These are phyloP conservation scores for Achatina immaculata DNA, from an alignment of 1,140 invertebrate genomes.

Conservation along the genomic window DNA sequence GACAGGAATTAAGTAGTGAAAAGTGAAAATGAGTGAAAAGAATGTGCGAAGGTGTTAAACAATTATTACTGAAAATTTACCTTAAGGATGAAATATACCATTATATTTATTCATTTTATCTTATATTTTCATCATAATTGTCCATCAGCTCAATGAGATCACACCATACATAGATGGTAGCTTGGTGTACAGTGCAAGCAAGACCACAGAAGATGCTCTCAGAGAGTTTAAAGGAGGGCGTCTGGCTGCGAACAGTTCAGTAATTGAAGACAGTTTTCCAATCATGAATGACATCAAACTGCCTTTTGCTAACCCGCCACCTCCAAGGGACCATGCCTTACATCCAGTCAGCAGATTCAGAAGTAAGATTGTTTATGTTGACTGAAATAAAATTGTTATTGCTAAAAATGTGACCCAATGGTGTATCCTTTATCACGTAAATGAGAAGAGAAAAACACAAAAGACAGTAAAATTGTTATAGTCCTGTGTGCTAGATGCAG, in stretches of 20 bases:
- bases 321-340: constrained; percentile 72
- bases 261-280: constrained; percentile 61
- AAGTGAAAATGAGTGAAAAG: too few relatives aligned
- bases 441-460: too few relatives aligned
- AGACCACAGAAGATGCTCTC: constrained; percentile 76
- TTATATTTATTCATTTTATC: too few relatives aligned
- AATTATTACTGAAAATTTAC: too few relatives aligned
- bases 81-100: too few relatives aligned
- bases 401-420: too few relatives aligned
- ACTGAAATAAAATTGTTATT: background rate
- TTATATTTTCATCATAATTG: too few relatives aligned
- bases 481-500: too few relatives aligned
- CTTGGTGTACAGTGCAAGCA: constrained; percentile 76
- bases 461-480: too few relatives aligned
- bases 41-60: too few relatives aligned
- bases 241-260: constrained; percentile 52
- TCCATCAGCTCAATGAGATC: constrained; percentile 77
- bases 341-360: constrained; percentile 74
- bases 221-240: constrained; percentile 72
- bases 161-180: constrained; percentile 77
- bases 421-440: too few relatives aligned
- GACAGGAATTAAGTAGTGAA: too few relatives aligned
- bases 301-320: constrained; percentile 77
- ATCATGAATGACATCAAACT: constrained; percentile 73
- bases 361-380: constrained; percentile 73